Conservation (phyloP, 2,797 vertebrate species). For the Myiotriccus ornatus region DNA sequence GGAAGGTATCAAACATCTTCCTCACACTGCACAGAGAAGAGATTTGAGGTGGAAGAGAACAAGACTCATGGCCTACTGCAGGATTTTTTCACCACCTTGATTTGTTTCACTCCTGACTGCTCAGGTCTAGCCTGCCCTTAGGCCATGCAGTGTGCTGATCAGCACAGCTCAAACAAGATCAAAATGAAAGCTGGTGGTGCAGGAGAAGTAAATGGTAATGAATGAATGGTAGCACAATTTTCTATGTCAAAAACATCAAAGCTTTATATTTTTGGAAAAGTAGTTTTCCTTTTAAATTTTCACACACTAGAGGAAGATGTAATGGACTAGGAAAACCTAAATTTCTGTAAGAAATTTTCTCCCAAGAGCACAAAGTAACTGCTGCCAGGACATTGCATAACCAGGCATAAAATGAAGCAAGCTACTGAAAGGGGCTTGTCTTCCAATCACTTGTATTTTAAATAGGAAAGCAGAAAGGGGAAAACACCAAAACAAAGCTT, state of each 20-base stretch:
- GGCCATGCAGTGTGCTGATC: background rate
- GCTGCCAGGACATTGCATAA: background rate
- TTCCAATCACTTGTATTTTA: background rate
- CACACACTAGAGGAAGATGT: background rate
- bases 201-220: background rate
- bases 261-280: background rate
- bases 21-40: background rate
- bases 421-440: background rate
- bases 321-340: background rate
- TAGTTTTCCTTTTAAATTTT: background rate
- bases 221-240: background rate
- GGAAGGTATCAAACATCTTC: background rate
- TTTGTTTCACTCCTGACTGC: background rate
- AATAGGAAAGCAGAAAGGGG: background rate
- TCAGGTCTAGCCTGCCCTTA: background rate
- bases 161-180: background rate
- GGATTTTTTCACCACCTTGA: background rate
- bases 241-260: background rate
- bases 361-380: background rate
- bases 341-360: background rate
- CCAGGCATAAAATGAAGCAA: background rate
- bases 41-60: background rate
- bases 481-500: background rate
- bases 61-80: background rate
- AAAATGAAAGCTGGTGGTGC: background rate